phyloP scores from a whole-genome alignment of 2,888 invertebrate genomes.

The Melanotus villosus region DNA sequence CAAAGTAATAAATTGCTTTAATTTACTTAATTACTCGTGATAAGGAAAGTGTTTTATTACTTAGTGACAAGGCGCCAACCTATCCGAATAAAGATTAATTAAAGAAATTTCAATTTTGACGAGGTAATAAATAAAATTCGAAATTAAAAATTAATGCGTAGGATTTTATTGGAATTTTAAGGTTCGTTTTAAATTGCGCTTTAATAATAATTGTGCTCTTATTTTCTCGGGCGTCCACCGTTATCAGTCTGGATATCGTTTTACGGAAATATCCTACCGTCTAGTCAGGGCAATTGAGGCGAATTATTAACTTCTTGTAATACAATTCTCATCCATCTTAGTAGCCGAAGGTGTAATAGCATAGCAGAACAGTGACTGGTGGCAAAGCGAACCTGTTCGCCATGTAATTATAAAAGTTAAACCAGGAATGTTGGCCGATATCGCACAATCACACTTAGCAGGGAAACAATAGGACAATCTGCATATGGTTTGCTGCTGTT shows the following conservation, averaged over 20 bases:
- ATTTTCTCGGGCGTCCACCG: slow-evolving; percentile 10
- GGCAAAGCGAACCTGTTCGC: slow-evolving; percentile 35
- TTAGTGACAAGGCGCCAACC: too few relatives aligned
- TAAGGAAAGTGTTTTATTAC: too few relatives aligned
- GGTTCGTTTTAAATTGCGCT: too few relatives aligned
- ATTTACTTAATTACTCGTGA: too few relatives aligned
- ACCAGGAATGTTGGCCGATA: slow-evolving; percentile 34
- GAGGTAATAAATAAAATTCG: too few relatives aligned
- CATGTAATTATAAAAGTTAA: slow-evolving; percentile 30
- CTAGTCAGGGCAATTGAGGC: slow-evolving; percentile 22
- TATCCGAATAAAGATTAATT: too few relatives aligned
- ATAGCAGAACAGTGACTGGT: slow-evolving; percentile 33
- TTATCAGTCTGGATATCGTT: slow-evolving; percentile 9
- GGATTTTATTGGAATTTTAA: too few relatives aligned
- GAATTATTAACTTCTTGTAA: slow-evolving; percentile 24
- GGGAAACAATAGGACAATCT: slow-evolving; percentile 41
- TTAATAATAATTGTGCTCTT: too few relatives aligned
- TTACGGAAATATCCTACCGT: slow-evolving; percentile 17
- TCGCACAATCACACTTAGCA: slow-evolving; percentile 41
- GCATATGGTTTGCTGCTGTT: slow-evolving; percentile 24
- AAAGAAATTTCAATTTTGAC: too few relatives aligned
- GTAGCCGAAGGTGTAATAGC: slow-evolving; percentile 40
- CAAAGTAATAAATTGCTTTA: too few relatives aligned
- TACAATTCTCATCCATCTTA: slow-evolving; percentile 25
- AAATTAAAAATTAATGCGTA: too few relatives aligned